These are phyloP conservation scores for Lepisosteus oculatus DNA, from an alignment of 2,113 vertebrate species.

Conservation along the genomic window DNA sequence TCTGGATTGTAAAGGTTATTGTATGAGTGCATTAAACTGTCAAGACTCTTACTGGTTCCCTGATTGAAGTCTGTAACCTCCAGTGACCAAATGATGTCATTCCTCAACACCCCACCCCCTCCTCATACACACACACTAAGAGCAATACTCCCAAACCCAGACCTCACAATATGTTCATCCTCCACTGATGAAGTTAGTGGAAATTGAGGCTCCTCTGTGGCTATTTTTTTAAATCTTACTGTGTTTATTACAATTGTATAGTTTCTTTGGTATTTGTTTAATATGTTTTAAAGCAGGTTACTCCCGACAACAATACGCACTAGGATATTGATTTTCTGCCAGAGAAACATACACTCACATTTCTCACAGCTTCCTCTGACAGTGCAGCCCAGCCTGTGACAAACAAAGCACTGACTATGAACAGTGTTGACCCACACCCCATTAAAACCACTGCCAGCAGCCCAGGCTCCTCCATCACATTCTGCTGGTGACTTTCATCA, in stretches of 20 bases:
- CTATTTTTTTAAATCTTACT: no score
- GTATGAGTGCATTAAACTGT: slow-evolving; percentile 1
- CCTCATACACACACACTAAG: not conserved
- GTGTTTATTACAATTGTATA: not conserved
- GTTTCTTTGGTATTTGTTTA: slow-evolving; percentile 5
- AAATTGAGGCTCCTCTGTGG: no score
- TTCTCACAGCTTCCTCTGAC: slow-evolving; percentile 4
- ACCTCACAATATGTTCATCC: not conserved
- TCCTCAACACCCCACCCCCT: not conserved
- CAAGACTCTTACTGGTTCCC: not conserved
- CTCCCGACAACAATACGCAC: slow-evolving; percentile 16
- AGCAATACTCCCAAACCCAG: not conserved
- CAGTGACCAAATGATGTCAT: not conserved
- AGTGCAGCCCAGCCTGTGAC: not conserved
- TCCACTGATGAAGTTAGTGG: no score
- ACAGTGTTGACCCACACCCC: not conserved
- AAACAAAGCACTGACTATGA: not conserved
- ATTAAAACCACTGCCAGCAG: not conserved
- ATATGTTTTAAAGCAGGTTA: slow-evolving; percentile 13
- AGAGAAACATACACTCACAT: not conserved
- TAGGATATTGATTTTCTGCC: slow-evolving; percentile 27
- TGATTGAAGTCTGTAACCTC: not conserved
- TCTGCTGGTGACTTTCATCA: no score
- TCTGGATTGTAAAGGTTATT: not conserved
- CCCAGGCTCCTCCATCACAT: not conserved